Conservation (phyloP, 2,113 vertebrate species). For the Atrichornis clamosus region DNA sequence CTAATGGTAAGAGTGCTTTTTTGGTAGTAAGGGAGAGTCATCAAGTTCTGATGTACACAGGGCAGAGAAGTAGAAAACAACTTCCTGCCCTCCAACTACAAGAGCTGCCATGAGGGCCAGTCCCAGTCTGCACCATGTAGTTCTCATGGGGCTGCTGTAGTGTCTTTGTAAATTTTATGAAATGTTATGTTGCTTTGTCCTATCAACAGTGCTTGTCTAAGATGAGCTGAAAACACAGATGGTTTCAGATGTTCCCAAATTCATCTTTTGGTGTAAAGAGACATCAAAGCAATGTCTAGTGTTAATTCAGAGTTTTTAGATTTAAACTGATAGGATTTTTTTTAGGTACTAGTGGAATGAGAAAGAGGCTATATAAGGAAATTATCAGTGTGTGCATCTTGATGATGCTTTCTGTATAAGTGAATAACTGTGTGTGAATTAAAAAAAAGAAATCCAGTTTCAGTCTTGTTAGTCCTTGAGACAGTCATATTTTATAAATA, state of each 20-base stretch:
- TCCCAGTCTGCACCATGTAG: rapidly evolving
- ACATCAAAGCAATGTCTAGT: background rate
- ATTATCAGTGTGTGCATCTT: background rate
- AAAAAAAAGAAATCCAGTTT: background rate
- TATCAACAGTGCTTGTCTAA: background rate
- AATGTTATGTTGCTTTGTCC: background rate
- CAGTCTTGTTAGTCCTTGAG: background rate
- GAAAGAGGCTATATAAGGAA: background rate
- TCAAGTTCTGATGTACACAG: background rate
- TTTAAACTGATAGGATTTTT: background rate
- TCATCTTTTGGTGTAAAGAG: background rate
- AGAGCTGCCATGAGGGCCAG: background rate
- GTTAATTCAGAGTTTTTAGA: background rate
- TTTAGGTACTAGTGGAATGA: background rate
- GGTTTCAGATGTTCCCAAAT: background rate
- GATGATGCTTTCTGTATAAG: background rate
- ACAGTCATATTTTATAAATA: background rate
- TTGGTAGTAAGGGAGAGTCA: background rate
- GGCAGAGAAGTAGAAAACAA: background rate
- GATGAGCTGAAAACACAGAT: background rate
- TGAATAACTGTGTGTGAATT: background rate
- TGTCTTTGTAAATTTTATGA: background rate
- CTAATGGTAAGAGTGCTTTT: background rate
- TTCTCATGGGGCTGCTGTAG: background rate
- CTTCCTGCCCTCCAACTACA: background rate